phyloP scores from a whole-genome alignment of 2,888 invertebrate species.

The Esperia sulphurella region DNA sequence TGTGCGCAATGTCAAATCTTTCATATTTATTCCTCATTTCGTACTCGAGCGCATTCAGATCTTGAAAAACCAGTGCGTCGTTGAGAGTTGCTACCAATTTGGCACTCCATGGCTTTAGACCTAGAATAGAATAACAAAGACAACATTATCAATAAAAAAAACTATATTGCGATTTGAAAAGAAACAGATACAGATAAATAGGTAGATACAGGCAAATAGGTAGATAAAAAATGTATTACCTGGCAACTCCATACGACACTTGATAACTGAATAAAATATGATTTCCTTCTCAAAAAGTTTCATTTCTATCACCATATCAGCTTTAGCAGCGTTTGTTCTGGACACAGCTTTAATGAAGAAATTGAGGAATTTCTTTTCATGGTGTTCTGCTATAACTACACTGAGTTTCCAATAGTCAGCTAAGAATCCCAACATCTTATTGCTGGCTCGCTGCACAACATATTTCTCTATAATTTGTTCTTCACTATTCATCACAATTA shows the following conservation, averaged over 20 bases:
- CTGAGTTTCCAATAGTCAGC: constrained; percentile 64
- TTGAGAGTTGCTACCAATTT: constrained; percentile 39
- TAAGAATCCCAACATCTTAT: constrained; percentile 65
- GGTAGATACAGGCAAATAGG: too few relatives aligned
- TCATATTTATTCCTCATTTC: constrained; percentile 47
- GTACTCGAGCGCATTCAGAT: constrained; percentile 51
- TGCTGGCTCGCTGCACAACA: constrained; percentile 45
- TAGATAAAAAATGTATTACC: constrained; percentile 28
- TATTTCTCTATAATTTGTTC: constrained; percentile 35
- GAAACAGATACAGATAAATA: too few relatives aligned
- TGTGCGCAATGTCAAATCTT: constrained; percentile 67
- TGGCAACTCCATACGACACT: constrained; percentile 37
- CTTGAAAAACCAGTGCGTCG: constrained; percentile 62
- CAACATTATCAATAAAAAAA: neutral
- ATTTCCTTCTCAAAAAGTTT: constrained; percentile 55
- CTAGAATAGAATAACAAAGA: constrained; percentile 28
- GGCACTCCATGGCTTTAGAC: constrained; percentile 53
- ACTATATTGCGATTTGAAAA: too few relatives aligned
- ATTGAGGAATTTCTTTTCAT: constrained; percentile 25
- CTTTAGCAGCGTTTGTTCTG: constrained; percentile 54
- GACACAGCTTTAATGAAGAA: constrained; percentile 64
- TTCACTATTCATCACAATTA: constrained; percentile 35
- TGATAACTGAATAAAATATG: constrained; percentile 50
- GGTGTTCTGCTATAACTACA: constrained; percentile 30
- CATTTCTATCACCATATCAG: constrained; percentile 53